phyloP scores from a whole-genome alignment of 2,888 invertebrate species.

The Drosophila mayaguana region DNA sequence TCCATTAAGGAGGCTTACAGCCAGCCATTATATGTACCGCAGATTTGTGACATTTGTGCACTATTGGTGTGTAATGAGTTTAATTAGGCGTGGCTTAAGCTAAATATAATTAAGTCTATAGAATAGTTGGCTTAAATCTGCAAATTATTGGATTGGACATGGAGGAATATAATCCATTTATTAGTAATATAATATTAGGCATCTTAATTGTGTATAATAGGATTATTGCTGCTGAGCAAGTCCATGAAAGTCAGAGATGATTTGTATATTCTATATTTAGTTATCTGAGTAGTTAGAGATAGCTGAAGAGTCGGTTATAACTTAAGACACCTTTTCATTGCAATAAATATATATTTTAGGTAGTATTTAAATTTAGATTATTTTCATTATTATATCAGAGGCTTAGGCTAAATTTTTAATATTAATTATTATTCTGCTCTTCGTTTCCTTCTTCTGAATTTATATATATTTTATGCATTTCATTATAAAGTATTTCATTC shows the following conservation, averaged over 20 bases:
- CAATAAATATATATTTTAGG: too few relatives aligned
- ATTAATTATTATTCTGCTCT: too few relatives aligned
- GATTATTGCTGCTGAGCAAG: background rate
- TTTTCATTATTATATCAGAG: too few relatives aligned
- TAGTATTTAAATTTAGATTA: too few relatives aligned
- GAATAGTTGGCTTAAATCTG: background rate
- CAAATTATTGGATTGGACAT: background rate
- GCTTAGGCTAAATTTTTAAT: too few relatives aligned
- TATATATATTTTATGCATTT: too few relatives aligned
- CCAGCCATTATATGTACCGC: too few relatives aligned
- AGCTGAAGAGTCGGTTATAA: background rate
- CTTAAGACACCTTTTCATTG: background rate
- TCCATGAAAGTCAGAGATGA: background rate
- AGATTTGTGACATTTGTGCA: background rate
- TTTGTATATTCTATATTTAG: background rate
- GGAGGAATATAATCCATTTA: background rate
- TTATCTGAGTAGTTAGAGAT: background rate
- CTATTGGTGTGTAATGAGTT: background rate
- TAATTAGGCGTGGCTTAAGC: constrained; percentile 9
- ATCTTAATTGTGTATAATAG: background rate
- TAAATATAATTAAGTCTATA: background rate
- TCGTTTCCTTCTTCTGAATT: too few relatives aligned
- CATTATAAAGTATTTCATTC: too few relatives aligned
- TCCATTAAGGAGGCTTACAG: constrained; percentile 1
- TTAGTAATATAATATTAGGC: background rate